Evolutionary conservation across 2,888 invertebrate species (phyloP).

Genomic region (Heterodera filipjevi): DNA sequence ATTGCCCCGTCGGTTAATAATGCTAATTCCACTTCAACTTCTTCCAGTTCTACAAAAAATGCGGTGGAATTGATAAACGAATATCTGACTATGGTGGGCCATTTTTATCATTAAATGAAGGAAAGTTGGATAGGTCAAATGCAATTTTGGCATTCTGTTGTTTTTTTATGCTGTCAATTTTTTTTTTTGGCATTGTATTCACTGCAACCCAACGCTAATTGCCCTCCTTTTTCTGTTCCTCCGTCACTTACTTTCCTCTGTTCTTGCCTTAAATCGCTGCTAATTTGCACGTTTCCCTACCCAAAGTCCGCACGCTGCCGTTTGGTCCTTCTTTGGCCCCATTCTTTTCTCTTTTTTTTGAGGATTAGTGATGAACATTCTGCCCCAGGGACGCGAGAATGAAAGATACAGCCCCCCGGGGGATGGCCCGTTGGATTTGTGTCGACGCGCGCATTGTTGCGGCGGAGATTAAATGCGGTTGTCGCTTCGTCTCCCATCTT

Average conservation of each 20-base stretch:
- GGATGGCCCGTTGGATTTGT: conserved; percentile 7
- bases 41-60: conserved; percentile 4
- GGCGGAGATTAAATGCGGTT: conserved; percentile 15
- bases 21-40: conserved; percentile 1
- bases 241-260: not conserved
- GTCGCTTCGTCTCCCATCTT: not conserved
- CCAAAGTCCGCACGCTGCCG: not conserved
- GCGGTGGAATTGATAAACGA: conserved; percentile 43
- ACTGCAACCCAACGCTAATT: not conserved
- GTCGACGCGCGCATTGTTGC: conserved; percentile 4
- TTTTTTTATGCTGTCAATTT: not conserved
- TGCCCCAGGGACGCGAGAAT: not conserved
- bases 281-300: conserved; percentile 8
- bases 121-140: not conserved
- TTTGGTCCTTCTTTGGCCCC: not conserved
- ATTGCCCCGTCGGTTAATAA: not conserved
- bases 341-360: not conserved
- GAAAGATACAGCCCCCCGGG: not conserved
- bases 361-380: conserved; percentile 7
- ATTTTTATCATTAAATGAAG: not conserved
- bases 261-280: not conserved
- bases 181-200: conserved; percentile 2
- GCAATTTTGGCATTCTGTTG: not conserved
- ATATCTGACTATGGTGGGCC: conserved; percentile 48
- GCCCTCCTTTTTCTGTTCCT: not conserved